Percentiles rank a stretch among this genome's conserved stretches.
Evolutionary conservation across 2,888 invertebrate species (phyloP).

Genomic region (Xestobium rufovillosum): DNA sequence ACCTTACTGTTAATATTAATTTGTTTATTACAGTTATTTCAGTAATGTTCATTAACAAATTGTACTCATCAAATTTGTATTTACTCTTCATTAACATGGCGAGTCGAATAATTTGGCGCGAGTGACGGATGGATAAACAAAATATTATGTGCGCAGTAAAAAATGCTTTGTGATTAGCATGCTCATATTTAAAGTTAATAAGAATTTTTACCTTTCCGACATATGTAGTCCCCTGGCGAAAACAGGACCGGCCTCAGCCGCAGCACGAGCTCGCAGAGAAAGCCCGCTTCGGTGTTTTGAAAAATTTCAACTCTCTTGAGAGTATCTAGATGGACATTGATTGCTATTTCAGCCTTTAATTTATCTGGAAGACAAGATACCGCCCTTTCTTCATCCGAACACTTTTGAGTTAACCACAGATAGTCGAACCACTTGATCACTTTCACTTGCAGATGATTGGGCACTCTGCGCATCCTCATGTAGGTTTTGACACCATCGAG

Average conservation of each 20-base stretch:
- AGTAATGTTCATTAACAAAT: too few species aligned
- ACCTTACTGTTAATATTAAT: too few species aligned
- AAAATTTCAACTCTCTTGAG: constrained; percentile 97
- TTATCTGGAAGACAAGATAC: constrained; percentile 95
- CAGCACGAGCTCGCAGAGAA: constrained; percentile 93
- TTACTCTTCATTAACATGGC: too few species aligned
- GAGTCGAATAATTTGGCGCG: too few species aligned
- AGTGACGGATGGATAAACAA: too few species aligned
- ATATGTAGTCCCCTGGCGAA: constrained; percentile 98
- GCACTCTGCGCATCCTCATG: constrained; percentile 94
- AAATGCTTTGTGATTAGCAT: too few species aligned
- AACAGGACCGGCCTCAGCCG: constrained; percentile 91
- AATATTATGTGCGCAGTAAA: too few species aligned
- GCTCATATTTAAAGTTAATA: too few species aligned
- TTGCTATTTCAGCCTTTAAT: constrained; percentile 97
- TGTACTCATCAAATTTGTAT: too few species aligned
- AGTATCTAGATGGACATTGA: constrained; percentile 98
- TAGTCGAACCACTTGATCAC: constrained; percentile 99
- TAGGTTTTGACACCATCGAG: constrained; percentile 98
- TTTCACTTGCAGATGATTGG: constrained; percentile 90
- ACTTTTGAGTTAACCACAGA: constrained; percentile 97
- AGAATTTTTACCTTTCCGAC: constrained; percentile 85
- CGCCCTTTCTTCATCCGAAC: constrained; percentile 93
- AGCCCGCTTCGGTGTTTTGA: constrained; percentile 98
- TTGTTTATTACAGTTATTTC: too few species aligned